Base-by-base conservation (phyloP, 1,140 invertebrate genomes). In the Venturia canescens region DNA sequence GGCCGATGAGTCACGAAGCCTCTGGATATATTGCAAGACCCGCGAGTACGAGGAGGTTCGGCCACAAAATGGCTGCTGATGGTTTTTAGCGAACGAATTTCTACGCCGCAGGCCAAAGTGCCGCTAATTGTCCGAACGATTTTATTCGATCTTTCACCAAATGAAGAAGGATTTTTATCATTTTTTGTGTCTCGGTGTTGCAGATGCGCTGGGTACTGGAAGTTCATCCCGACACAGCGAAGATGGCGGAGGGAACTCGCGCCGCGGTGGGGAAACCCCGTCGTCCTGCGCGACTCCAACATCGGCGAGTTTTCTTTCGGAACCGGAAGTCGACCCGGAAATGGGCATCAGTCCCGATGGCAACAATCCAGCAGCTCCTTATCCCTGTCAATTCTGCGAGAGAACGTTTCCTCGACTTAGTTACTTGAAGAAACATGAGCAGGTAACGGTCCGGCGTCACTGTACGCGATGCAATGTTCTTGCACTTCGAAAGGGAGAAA, bases 351-450 rank as follows among this genome's bases (percentile, higher is more conserved):
- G 92, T 84, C 84, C 90, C 89, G 87, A 93, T 70, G 92, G 93
- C 38, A 93, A 92, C 16, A 94, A 94, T 83, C 88, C 92, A 9
- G 94, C 93, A 82, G 96, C 96, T 34, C 97, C 97, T 50, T 97
- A 98, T 93, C 94, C 96, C 83, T 98, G 97, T 92, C 96, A 96
- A 89, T 98, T 97, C 92, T 98, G 97, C 92, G 96, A 97, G 82
- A 96, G 97, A 90, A 96, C 97, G 67, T 98, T 98, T 92, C 95
- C 97, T 1, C 93, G 96, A 60, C 94, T 97, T 38, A 96, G 95
- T 76, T 97, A 97, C 89, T 93, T 98, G 82, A 98, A 97, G 92
- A 97, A 97, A 91, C 97, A 98, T 93, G 96, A 98, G 92, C 97
- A 98, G 96, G 97, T 98, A 91, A 93, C 13, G 5, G 5, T 13